Percentiles rank a stretch among this genome's conserved stretches.
phyloP scores from a whole-genome alignment of 2,113 vertebrate species.

The Larimichthys polyactis region DNA sequence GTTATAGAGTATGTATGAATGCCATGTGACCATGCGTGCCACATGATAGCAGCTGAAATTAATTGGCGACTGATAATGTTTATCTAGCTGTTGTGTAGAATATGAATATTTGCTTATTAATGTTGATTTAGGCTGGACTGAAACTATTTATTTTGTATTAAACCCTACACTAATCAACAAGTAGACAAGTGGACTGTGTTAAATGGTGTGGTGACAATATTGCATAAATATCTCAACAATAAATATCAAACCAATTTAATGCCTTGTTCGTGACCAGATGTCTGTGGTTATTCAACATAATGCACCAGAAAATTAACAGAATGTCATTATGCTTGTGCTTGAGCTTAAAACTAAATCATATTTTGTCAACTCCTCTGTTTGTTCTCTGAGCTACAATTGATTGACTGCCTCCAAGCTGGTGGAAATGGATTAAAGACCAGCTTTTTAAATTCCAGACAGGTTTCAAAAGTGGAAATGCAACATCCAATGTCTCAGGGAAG shows the following conservation, averaged over 20 bases:
- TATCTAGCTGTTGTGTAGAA: not conserved
- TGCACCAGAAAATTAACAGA: not conserved
- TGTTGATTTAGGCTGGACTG: not conserved
- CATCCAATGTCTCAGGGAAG: conserved; percentile 22
- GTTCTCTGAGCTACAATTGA: not conserved
- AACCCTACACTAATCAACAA: not conserved
- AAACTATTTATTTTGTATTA: not conserved
- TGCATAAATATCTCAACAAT: not conserved
- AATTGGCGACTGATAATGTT: not conserved
- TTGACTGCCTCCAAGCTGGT: not conserved
- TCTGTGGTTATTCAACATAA: not conserved
- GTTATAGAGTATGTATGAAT: not conserved
- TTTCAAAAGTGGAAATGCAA: conserved; percentile 37
- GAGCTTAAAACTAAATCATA: not conserved
- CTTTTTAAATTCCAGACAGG: conserved; percentile 26
- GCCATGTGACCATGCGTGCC: not conserved
- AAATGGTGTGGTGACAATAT: not conserved
- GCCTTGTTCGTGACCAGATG: not conserved
- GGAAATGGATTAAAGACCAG: not conserved
- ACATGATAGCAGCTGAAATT: not conserved
- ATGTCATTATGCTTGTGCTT: not conserved
- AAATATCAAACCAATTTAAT: not conserved
- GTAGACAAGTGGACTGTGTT: not conserved
- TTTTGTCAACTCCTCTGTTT: not conserved
- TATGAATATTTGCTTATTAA: not conserved